phyloP scores from a whole-genome alignment of 2,888 invertebrate species.

The Sinhomidia bicolor region DNA sequence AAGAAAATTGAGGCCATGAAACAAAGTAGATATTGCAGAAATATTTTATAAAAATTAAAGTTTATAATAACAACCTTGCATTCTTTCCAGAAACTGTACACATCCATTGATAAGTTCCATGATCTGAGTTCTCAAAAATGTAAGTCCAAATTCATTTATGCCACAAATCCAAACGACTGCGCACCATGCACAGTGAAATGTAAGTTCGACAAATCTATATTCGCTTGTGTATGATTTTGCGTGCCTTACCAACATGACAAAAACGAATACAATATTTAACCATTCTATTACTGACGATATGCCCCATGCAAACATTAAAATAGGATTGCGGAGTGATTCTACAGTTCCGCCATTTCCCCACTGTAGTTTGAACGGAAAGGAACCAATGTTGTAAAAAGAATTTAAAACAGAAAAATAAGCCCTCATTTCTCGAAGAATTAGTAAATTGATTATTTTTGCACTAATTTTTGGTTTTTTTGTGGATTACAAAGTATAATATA shows the following conservation, averaged over 20 bases:
- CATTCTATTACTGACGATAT: background rate
- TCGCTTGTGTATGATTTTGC: background rate
- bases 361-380: conserved; percentile 2
- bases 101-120: background rate
- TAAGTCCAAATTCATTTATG: background rate
- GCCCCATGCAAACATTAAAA: background rate
- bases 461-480: no score
- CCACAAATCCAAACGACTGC: background rate
- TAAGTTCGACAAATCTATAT: background rate
- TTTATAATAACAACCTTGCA: conserved; percentile 25
- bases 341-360: background rate
- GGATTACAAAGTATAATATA: no score
- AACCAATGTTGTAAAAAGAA: background rate
- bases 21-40: no score
- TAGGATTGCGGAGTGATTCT: background rate
- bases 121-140: background rate
- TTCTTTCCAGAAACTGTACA: background rate
- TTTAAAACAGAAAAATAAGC: background rate
- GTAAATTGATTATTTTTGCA: no score
- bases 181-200: conserved; percentile 38
- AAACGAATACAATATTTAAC: background rate
- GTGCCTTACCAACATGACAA: background rate
- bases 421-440: background rate
- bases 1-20: no score
- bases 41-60: no score